Percentiles rank a stretch among this genome's conserved stretches.
phyloP scores from a whole-genome alignment of 2,797 vertebrate genomes.

The Artibeus lituratus region DNA sequence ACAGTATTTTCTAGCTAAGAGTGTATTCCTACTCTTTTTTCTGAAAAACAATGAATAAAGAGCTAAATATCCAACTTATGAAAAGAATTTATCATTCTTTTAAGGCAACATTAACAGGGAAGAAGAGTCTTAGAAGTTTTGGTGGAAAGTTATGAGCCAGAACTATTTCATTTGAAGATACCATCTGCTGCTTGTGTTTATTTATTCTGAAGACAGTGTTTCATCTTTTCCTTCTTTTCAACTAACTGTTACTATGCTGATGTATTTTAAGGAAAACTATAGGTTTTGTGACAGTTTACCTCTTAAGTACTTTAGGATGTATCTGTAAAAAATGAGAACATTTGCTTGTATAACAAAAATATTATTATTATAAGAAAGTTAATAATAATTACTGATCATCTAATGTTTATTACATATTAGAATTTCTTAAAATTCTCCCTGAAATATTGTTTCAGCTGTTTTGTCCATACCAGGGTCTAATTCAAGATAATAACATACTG shows the following conservation, averaged over 20 bases:
- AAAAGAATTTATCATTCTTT: neutral
- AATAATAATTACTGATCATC: neutral
- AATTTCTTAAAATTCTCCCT: neutral
- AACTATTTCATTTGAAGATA: neutral
- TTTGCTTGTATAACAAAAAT: neutral
- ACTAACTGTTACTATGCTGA: neutral
- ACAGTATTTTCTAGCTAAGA: neutral
- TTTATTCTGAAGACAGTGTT: neutral
- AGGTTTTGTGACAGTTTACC: neutral
- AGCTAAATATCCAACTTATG: neutral
- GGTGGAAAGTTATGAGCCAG: neutral
- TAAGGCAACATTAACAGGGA: neutral
- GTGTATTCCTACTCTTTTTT: neutral
- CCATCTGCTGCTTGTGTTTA: neutral
- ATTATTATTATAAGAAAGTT: neutral
- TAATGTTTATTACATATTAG: neutral
- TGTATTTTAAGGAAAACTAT: neutral
- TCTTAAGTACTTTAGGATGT: neutral
- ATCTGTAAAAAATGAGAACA: neutral
- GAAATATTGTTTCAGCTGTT: neutral
- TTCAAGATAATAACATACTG: neutral
- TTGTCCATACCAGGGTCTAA: neutral
- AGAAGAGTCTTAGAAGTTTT: neutral
- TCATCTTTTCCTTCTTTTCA: constrained; percentile 19
- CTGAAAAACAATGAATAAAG: neutral